Base-by-base conservation (phyloP, 2,888 invertebrate species). In the Callimorpha dominula region DNA sequence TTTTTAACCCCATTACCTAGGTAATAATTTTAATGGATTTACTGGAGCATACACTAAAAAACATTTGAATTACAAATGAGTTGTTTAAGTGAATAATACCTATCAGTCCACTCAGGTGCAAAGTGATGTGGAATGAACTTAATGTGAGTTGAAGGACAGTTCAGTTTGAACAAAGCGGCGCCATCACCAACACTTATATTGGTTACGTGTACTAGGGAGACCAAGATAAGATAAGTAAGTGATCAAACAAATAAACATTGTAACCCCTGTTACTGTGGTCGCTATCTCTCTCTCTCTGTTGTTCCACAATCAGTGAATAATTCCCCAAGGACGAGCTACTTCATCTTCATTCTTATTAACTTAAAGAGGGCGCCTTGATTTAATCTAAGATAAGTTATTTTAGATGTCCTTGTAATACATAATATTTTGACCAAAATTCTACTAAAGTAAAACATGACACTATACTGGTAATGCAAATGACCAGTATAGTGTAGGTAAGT, bases 111-210 rank as follows among this genome's bases (percentile, higher is more conserved):
- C 68, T 81, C 80, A 79, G 78, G 81, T 81, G 79, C 79, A 63
- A 81, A 78, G 66, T 76, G 65, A 72, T 76, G 75, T 79, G 66
- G 78, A 81, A 79, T 83, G 78, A 85, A 86, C 83, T 81, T 84
- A 81, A 76, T 73, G 20, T 63, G 81, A 84, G 86, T 87, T 87
- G 86, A 88, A 87, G 86, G 86, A 79, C 83, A 73, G 68, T 79
- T 82, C 78, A 80, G 75, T 70, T 78, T 80, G 73, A 82, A 83
- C 81, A 82, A 81, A 83, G 82, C 76, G 60, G 65, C 70, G 70
- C 70, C 70, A 77, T 67, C 68, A 72, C 54, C 66, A 70, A 50
- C 46, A 52, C 62, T 66, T 49, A 70, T 79, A 75, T 75, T 72
- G 73, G 69, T 71, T 71, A 75, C 57, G n/a, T 46, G 46, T 67